These are phyloP conservation scores for Dasyurus viverrinus DNA, from an alignment of 2,113 vertebrate species.

Conservation along the genomic window DNA sequence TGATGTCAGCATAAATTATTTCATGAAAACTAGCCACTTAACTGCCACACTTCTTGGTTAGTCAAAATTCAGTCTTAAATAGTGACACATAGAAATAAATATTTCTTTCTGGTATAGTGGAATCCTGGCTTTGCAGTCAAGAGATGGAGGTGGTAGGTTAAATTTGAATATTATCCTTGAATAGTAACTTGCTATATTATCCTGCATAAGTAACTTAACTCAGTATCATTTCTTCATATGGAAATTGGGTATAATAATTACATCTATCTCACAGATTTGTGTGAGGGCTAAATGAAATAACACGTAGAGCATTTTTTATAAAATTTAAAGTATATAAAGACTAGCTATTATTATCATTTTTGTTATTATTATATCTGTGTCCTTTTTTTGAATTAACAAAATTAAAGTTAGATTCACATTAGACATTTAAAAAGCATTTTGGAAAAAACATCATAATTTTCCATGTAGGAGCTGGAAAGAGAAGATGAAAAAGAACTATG, in stretches of 20 bases:
- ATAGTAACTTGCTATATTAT: background rate
- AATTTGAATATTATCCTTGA: background rate
- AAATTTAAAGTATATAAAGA: background rate
- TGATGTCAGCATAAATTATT: background rate
- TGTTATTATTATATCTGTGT: background rate
- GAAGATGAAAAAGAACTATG: background rate
- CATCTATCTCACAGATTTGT: background rate
- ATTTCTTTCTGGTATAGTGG: background rate
- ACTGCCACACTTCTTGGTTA: background rate
- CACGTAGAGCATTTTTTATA: background rate
- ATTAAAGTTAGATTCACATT: background rate
- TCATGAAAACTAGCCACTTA: background rate
- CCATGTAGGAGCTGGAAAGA: background rate
- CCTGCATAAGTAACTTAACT: background rate
- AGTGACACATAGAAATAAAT: background rate
- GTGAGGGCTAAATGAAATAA: background rate
- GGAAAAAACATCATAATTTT: conserved; percentile 37
- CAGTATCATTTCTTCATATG: background rate
- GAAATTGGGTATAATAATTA: background rate
- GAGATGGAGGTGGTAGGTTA: background rate
- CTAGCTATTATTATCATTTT: background rate
- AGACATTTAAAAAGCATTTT: background rate
- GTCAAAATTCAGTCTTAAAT: background rate
- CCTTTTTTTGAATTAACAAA: background rate
- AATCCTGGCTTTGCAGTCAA: background rate